A percentile compares a stretch with the other conserved stretches of the same genome.
Evolutionary conservation across 2,113 vertebrate species (phyloP).

Genomic region (Orientallactaga bullata): DNA sequence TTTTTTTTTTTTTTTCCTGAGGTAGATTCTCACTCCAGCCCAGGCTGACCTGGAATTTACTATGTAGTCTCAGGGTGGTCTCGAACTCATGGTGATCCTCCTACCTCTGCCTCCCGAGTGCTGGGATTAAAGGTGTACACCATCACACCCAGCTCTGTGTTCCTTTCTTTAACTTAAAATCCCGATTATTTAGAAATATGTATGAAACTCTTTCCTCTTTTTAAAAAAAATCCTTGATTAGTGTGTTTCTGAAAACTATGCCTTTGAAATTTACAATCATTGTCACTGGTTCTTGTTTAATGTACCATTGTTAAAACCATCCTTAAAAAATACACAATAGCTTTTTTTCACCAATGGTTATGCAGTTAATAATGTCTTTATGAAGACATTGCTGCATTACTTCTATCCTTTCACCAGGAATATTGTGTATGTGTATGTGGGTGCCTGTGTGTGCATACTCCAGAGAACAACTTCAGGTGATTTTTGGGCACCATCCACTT

Average conservation of each 20-base stretch:
- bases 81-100: too few relatives aligned
- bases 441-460: too few relatives aligned
- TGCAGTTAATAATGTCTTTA: neutral
- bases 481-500: too few relatives aligned
- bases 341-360: neutral
- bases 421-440: neutral
- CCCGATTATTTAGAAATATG: slow-evolving; percentile 53
- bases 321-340: slow-evolving; percentile 27
- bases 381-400: neutral
- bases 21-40: too few relatives aligned
- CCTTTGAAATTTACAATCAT: slow-evolving; percentile 47
- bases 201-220: slow-evolving; percentile 3
- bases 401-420: slow-evolving; percentile 7
- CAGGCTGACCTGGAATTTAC: too few relatives aligned
- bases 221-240: slow-evolving; percentile 44
- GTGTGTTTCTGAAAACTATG: slow-evolving; percentile 29
- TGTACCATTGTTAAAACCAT: neutral
- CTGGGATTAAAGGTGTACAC: too few relatives aligned
- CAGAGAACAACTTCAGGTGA: too few relatives aligned
- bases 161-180: neutral
- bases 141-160: neutral
- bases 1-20: too few relatives aligned
- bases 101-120: too few relatives aligned
- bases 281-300: slow-evolving; percentile 17
- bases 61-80: too few relatives aligned